Percentiles rank a stretch among this genome's conserved stretches.
Evolutionary conservation across 2,888 invertebrate species (phyloP).

Genomic region (Polymixis lichenea): DNA sequence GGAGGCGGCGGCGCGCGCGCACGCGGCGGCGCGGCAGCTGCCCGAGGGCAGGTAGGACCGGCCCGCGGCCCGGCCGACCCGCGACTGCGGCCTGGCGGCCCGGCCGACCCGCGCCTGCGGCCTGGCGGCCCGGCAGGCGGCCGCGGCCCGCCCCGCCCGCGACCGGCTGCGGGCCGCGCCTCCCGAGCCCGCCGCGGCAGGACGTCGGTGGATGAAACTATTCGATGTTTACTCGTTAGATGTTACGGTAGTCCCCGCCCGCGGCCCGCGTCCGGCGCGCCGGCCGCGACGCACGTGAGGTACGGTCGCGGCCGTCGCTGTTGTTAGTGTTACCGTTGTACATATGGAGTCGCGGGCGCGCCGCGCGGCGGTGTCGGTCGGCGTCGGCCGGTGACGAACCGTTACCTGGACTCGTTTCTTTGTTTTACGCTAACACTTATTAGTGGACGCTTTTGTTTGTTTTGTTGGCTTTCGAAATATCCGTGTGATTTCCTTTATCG

Average conservation of each 20-base stretch:
- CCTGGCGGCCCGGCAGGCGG: conserved; percentile 66
- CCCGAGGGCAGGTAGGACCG: conserved; percentile 87
- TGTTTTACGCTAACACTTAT: conserved; percentile 85
- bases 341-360: conserved; percentile 73
- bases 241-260: conserved; percentile 74
- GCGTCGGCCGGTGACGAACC: conserved; percentile 69
- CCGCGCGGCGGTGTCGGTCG: conserved; percentile 64
- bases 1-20: conserved; percentile 74
- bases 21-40: conserved; percentile 80
- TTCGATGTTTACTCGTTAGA: conserved; percentile 79
- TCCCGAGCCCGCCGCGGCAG: conserved; percentile 60
- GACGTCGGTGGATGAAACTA: conserved; percentile 75
- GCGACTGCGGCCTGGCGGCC: conserved; percentile 69
- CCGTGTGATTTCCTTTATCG: conserved; percentile 87
- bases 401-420: conserved; percentile 76
- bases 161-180: conserved; percentile 55
- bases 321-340: conserved; percentile 74
- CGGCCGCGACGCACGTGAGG: conserved; percentile 65
- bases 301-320: conserved; percentile 69
- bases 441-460: conserved; percentile 88
- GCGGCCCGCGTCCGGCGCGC: conserved; percentile 59
- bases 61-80: conserved; percentile 72
- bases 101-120: conserved; percentile 67
- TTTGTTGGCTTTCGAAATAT: conserved; percentile 89
- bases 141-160: conserved; percentile 57